Conservation (phyloP, 2,888 invertebrate species). For the Hyppa rectilinea region DNA sequence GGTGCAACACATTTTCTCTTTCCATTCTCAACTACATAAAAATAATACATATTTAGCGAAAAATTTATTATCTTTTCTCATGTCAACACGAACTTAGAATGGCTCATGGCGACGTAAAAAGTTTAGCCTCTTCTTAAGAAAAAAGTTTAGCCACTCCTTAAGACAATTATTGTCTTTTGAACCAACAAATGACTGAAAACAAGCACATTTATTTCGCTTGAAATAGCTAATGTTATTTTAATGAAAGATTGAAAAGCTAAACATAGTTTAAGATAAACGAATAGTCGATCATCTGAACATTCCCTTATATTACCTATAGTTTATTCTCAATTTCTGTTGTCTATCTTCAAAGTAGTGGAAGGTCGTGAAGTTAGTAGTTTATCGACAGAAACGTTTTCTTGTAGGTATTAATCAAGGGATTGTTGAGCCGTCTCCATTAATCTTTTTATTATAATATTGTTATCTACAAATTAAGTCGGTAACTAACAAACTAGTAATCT, state of each 20-base stretch:
- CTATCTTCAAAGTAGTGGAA: slow-evolving; percentile 34
- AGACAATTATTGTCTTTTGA: too few species aligned
- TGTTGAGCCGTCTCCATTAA: neutral
- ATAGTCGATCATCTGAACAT: slow-evolving; percentile 1
- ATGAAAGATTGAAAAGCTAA: neutral
- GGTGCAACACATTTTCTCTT: too few species aligned
- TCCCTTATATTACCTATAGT: slow-evolving; percentile 8
- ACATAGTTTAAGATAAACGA: neutral
- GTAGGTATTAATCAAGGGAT: slow-evolving; percentile 13
- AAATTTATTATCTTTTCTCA: neutral
- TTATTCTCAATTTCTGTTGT: slow-evolving; percentile 36
- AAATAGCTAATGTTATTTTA: neutral
- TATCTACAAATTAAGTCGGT: too few species aligned
- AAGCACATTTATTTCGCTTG: neutral
- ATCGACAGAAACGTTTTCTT: slow-evolving; percentile 16
- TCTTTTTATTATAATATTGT: slow-evolving; percentile 1
- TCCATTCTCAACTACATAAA: too few species aligned
- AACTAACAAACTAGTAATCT: too few species aligned
- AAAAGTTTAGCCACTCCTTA: neutral
- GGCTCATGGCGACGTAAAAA: neutral
- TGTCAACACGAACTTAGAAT: neutral
- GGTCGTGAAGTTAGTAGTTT: slow-evolving; percentile 6
- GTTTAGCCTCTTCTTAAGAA: neutral
- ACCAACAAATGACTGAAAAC: neutral
- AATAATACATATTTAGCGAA: neutral